Evolutionary conservation across 2,888 invertebrate genomes (phyloP).

Genomic region (Prionchulus punctatus): DNA sequence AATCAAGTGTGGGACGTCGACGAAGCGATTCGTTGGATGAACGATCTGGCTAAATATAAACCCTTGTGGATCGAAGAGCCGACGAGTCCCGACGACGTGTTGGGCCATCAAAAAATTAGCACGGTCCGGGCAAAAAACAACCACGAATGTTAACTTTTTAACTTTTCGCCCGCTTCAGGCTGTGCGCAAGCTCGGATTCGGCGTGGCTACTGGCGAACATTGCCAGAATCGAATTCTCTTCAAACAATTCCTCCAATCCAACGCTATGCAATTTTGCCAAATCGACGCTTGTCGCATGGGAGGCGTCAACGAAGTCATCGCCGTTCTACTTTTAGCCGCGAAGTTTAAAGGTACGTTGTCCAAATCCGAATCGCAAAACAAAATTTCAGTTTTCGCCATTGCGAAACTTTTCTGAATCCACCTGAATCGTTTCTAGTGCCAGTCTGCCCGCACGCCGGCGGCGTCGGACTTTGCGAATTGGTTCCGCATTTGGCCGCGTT

Average conservation of each 20-base stretch:
- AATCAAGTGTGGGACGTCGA: slow-evolving; percentile 75
- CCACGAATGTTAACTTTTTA: background rate
- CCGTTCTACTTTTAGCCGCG: slow-evolving; percentile 72
- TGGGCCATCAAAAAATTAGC: slow-evolving; percentile 66
- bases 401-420: slow-evolving; percentile 1
- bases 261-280: slow-evolving; percentile 68
- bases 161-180: slow-evolving; percentile 32
- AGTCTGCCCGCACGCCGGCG: slow-evolving; percentile 87
- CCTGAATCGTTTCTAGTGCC: slow-evolving; percentile 47
- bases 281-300: slow-evolving; percentile 74
- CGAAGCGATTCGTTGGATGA: slow-evolving; percentile 72
- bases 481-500: slow-evolving; percentile 78
- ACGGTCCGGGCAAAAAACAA: slow-evolving; percentile 43
- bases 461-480: slow-evolving; percentile 79
- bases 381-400: background rate
- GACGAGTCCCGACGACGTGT: slow-evolving; percentile 71
- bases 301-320: slow-evolving; percentile 67
- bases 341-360: slow-evolving; percentile 52
- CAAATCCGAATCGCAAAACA: background rate
- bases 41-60: slow-evolving; percentile 52
- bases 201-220: slow-evolving; percentile 79
- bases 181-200: slow-evolving; percentile 53
- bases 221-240: slow-evolving; percentile 78
- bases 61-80: slow-evolving; percentile 82
- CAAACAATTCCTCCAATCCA: slow-evolving; percentile 63